Evolutionary conservation across 2,113 vertebrate genomes (phyloP).

Genomic region (Emydocephalus ijimae): DNA sequence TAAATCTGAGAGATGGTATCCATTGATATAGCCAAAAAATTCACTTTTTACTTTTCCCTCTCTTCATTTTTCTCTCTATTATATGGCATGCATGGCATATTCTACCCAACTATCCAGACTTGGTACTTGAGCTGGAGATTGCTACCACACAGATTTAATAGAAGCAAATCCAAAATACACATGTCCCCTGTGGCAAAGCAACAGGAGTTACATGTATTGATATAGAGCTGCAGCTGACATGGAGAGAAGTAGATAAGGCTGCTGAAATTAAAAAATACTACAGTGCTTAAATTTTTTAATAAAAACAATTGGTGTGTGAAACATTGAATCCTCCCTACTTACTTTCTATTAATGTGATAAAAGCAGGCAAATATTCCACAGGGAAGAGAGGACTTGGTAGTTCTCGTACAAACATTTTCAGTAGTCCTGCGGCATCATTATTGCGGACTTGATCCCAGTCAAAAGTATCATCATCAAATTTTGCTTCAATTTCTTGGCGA

Average conservation of each 20-base stretch:
- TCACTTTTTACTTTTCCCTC: not conserved
- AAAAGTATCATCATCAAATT: slow-evolving; percentile 79
- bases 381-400: slow-evolving; percentile 89
- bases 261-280: not conserved
- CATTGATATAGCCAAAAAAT: not conserved
- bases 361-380: slow-evolving; percentile 85
- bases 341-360: slow-evolving; percentile 83
- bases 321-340: slow-evolving; percentile 48
- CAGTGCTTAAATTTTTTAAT: not conserved
- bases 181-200: not conserved
- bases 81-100: not conserved
- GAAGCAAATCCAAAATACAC: not conserved
- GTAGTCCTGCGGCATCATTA: slow-evolving; percentile 87
- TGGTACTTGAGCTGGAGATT: not conserved
- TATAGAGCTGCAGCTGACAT: not conserved
- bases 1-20: not conserved
- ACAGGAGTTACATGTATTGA: not conserved
- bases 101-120: not conserved
- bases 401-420: slow-evolving; percentile 95
- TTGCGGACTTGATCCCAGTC: slow-evolving; percentile 91
- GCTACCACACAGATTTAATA: not conserved
- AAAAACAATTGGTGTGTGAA: not conserved
- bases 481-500: slow-evolving; percentile 85
- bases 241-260: not conserved
- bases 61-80: not conserved